phyloP scores from a whole-genome alignment of 1,140 invertebrate species.

The Teleogryllus occipitalis region DNA sequence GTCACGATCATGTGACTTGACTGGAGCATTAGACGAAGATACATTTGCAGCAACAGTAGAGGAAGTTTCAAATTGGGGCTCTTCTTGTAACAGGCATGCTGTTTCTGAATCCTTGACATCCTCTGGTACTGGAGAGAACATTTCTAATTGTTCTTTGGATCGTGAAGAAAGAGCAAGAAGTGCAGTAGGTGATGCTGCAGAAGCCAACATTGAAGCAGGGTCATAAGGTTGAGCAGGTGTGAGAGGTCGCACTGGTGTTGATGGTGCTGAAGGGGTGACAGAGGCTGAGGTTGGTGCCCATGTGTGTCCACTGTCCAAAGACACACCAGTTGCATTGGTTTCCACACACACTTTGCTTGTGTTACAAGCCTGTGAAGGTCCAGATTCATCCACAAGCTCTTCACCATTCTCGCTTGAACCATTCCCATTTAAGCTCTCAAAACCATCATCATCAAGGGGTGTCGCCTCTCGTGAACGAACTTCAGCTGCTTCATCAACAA shows the following conservation, averaged over 20 bases:
- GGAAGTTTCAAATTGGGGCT: neutral
- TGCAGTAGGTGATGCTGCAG: neutral
- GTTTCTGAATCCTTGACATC: neutral
- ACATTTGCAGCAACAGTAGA: neutral
- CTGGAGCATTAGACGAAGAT: neutral
- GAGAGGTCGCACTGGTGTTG: neutral
- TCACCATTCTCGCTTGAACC: slow-evolving; percentile 61
- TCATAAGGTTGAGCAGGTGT: neutral
- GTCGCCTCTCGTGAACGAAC: slow-evolving; percentile 20
- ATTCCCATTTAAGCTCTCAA: slow-evolving; percentile 77
- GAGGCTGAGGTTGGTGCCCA: neutral
- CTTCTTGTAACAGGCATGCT: no score
- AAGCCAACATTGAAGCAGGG: neutral
- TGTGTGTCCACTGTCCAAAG: neutral
- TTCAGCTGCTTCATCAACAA: no score
- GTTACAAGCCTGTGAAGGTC: neutral
- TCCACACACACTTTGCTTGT: no score
- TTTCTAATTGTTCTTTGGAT: no score
- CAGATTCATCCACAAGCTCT: slow-evolving; percentile 24
- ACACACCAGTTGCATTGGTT: neutral
- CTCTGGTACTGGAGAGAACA: neutral
- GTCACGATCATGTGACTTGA: neutral
- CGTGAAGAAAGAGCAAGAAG: no score
- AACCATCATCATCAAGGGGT: slow-evolving; percentile 65
- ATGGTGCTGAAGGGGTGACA: neutral